These are phyloP conservation scores for Subacronicta megacephala DNA, from an alignment of 2,888 invertebrate species.

Conservation along the genomic window DNA sequence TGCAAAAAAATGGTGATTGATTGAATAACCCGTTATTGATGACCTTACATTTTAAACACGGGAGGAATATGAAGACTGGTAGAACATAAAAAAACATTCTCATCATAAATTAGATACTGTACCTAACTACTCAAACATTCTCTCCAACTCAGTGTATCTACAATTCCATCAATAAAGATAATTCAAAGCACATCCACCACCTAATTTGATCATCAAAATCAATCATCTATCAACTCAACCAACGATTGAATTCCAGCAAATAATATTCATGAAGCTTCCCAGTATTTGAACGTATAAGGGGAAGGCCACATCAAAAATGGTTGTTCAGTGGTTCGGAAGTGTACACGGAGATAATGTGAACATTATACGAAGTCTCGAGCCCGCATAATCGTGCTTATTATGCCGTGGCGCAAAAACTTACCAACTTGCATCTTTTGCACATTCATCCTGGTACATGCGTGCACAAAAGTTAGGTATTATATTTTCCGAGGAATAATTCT, in stretches of 20 bases:
- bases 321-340: slow-evolving; percentile 79
- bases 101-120: too few species aligned
- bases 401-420: slow-evolving; percentile 80
- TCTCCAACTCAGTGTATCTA: too few species aligned
- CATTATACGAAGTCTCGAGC: slow-evolving; percentile 86
- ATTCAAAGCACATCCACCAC: neutral
- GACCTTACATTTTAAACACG: slow-evolving; percentile 20
- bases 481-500: too few species aligned
- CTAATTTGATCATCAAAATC: slow-evolving; percentile 12
- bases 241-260: slow-evolving; percentile 43
- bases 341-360: slow-evolving; percentile 84
- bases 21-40: slow-evolving; percentile 41
- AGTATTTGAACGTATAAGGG: slow-evolving; percentile 49
- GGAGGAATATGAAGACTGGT: neutral
- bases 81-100: too few species aligned
- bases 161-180: neutral
- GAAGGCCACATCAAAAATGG: slow-evolving; percentile 61
- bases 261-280: slow-evolving; percentile 54
- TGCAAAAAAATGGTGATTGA: slow-evolving; percentile 43
- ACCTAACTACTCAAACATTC: neutral
- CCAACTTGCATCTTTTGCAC: slow-evolving; percentile 80
- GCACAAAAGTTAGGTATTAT: slow-evolving; percentile 50
- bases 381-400: slow-evolving; percentile 83
- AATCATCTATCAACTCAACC: slow-evolving; percentile 22
- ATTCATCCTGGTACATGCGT: slow-evolving; percentile 63